Conservation (phyloP, 2,113 vertebrate genomes). For the Apteryx owenii region DNA sequence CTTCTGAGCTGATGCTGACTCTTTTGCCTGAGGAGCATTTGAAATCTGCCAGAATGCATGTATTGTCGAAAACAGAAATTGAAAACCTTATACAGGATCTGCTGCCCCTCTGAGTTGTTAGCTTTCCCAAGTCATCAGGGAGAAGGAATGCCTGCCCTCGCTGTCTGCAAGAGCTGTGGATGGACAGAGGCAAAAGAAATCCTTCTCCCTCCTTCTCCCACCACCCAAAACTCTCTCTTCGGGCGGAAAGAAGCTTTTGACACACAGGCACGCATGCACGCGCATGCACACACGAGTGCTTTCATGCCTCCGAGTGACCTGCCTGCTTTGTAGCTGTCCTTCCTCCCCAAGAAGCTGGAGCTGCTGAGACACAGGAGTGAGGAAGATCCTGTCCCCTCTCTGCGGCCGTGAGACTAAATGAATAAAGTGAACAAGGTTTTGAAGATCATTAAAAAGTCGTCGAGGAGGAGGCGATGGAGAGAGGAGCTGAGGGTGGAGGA, state of each 20-base stretch:
- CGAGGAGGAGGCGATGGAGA: constrained; percentile 76
- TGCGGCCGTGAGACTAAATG: constrained; percentile 49
- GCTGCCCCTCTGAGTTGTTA: constrained; percentile 64
- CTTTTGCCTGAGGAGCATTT: constrained; percentile 71
- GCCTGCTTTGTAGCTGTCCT: constrained; percentile 4
- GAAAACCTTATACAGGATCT: constrained; percentile 56
- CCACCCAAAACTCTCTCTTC: constrained; percentile 17
- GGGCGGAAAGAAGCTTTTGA: constrained; percentile 41
- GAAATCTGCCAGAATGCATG: constrained; percentile 75
- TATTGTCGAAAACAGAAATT: constrained; percentile 60
- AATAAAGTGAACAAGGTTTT: constrained; percentile 77
- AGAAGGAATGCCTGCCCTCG: constrained; percentile 34
- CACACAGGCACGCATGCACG: neutral
- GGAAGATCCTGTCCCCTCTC: neutral
- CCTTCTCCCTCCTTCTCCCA: neutral
- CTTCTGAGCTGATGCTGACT: constrained; percentile 59
- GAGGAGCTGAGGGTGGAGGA: constrained; percentile 76
- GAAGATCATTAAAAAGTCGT: constrained; percentile 79
- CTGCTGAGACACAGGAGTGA: neutral
- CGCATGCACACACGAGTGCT: neutral
- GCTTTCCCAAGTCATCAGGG: constrained; percentile 54
- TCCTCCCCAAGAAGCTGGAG: constrained; percentile 23
- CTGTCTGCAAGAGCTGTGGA: constrained; percentile 51
- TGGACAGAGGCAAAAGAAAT: constrained; percentile 48
- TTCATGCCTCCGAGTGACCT: constrained; percentile 23